Conservation (phyloP, 2,113 vertebrate species). For the Brachypodius melanocephalos region DNA sequence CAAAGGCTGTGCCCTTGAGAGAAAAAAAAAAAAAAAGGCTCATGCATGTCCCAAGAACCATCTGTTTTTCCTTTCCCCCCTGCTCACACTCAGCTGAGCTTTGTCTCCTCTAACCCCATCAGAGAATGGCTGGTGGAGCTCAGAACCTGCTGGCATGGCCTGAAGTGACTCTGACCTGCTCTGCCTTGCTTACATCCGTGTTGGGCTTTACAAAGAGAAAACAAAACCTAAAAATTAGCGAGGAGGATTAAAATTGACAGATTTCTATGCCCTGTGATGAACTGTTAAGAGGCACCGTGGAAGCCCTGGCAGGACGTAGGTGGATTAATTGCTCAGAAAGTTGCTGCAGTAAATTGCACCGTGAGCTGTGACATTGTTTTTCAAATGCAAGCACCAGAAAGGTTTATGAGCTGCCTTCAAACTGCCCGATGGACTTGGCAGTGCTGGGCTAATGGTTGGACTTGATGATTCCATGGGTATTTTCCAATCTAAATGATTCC, state of each 20-base stretch:
- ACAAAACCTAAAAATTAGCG: neutral
- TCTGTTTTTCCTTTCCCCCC: neutral
- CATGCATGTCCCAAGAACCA: neutral
- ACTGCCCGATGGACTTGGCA: neutral
- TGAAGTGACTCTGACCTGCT: neutral
- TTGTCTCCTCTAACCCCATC: neutral
- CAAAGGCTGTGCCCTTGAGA: constrained; percentile 17
- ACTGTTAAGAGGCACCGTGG: neutral
- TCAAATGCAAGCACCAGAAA: neutral
- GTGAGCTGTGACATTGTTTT: neutral
- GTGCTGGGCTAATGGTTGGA: neutral
- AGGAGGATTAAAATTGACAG: neutral
- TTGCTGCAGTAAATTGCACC: neutral
- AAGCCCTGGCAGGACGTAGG: neutral
- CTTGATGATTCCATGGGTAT: neutral
- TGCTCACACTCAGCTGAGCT: constrained; percentile 14
- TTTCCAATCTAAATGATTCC: neutral
- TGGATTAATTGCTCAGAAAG: constrained; percentile 36
- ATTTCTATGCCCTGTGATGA: neutral
- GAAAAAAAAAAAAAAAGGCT: neutral
- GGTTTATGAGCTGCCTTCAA: neutral
- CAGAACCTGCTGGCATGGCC: neutral
- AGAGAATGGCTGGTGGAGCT: neutral
- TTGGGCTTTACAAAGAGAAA: neutral
- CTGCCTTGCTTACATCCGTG: accelerated